These are phyloP conservation scores for Australoheros scitulus DNA, from an alignment of 2,113 vertebrate genomes.

Conservation along the genomic window DNA sequence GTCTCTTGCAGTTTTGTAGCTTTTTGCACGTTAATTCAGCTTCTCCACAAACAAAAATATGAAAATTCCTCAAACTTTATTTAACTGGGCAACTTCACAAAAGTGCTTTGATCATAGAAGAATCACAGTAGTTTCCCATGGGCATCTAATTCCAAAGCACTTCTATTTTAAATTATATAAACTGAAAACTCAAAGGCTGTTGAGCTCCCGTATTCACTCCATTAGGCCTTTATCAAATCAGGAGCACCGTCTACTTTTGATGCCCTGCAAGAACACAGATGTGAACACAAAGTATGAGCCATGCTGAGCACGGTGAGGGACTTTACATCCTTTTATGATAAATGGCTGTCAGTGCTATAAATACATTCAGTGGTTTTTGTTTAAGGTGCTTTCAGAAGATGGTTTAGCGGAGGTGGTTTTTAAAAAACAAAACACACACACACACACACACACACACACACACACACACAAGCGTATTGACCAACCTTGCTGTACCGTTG, in stretches of 20 bases:
- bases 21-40: neutral
- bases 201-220: slow-evolving; percentile 55
- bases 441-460: too few relatives aligned
- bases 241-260: slow-evolving; percentile 34
- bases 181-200: slow-evolving; percentile 48
- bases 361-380: neutral
- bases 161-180: slow-evolving; percentile 45
- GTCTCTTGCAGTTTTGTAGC: neutral
- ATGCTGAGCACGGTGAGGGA: slow-evolving; percentile 13
- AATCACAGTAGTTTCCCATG: neutral
- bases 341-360: neutral
- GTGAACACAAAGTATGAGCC: slow-evolving; percentile 14
- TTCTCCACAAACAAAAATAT: neutral
- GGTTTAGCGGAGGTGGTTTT: neutral
- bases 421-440: neutral
- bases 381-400: neutral
- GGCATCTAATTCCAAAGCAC: slow-evolving; percentile 28
- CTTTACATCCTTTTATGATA: slow-evolving; percentile 14
- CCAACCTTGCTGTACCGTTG: neutral
- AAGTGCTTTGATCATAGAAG: slow-evolving; percentile 14
- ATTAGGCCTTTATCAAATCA: slow-evolving; percentile 64
- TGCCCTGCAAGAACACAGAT: slow-evolving; percentile 18
- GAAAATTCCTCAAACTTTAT: neutral
- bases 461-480: neutral
- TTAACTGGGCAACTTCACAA: neutral